Base-by-base conservation (phyloP, 1,140 invertebrate genomes). In the Acromyrmex heyeri region DNA sequence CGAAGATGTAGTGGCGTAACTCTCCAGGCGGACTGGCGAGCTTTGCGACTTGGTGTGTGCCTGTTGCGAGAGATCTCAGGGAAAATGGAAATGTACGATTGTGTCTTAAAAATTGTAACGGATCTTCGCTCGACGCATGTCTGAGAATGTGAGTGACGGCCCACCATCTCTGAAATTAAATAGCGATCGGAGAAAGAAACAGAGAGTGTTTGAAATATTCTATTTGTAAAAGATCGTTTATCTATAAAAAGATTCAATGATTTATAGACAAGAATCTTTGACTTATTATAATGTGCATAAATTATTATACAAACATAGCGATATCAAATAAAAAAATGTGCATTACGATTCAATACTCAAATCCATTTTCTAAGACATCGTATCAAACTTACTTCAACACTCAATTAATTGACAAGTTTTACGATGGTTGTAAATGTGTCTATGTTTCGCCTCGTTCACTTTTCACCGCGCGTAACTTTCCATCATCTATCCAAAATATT, bases 41-140 rank as follows among this genome's bases (percentile, higher is more conserved):
- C 76, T 88, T 24, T 21, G 59, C 59, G 65, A 24, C 48, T 62
- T 65, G 57, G 30, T 53, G 88, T 81, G 76, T 64, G 75, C 48
- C 86, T 79, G 75, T 50, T 53, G n/a, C 53, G 62, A 69, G 44
- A 50, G 57, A 69, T 85, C 89, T 81, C 87, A 67, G 70, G 79
- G 87, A 88, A 91, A 91, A 91, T 90, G 89, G 90, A 90, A 88
- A 90, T 87, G 53, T 48, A 81, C 59, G 85, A 88, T 91, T 91
- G 87, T 91, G 77, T 85, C 86, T 86, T 85, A 77, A 86, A 86
- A 90, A 90, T 86, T 88, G 77, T 83, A 69, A 61, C 82, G 34
- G 69, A 27, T 88, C 70, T 55, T 50, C 50, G 62, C 61, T 70
- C 87, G 61, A 61, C 72, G 72, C n/a, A 30, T 24, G 55, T 24